phyloP scores from a whole-genome alignment of 2,113 vertebrate genomes.

The Herpailurus yagouaroundi region DNA sequence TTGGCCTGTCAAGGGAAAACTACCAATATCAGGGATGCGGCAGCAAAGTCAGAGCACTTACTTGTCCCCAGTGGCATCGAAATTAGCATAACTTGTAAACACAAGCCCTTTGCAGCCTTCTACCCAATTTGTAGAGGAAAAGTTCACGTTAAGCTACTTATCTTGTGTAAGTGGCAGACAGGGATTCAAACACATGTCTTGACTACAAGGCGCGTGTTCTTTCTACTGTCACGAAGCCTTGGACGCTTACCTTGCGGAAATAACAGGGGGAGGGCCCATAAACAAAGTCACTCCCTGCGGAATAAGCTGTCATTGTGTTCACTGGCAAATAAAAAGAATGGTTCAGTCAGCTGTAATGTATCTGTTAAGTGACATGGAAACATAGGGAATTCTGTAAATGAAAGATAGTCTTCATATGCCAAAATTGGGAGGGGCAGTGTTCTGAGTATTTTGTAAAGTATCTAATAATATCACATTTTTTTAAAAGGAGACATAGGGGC shows the following conservation, averaged over 20 bases:
- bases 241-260: background rate
- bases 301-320: background rate
- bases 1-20: background rate
- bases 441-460: background rate
- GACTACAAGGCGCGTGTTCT: background rate
- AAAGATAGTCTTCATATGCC: background rate
- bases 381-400: background rate
- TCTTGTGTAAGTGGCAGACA: background rate
- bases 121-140: no score
- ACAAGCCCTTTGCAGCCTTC: background rate
- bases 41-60: background rate
- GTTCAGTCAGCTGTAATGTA: background rate
- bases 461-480: background rate
- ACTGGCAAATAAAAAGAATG: background rate
- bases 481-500: background rate
- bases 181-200: background rate
- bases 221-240: background rate
- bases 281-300: background rate
- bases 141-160: background rate
- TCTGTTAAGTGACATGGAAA: background rate
- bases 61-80: background rate
- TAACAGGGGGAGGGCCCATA: background rate
- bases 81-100: background rate
- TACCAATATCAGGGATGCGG: fast-evolving
- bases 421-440: no score